Percentiles rank a stretch among this genome's conserved stretches.
These are phyloP conservation scores for Holothuria scabra DNA, from an alignment of 53 echinoderm and acorn worm species.

Conservation along the genomic window DNA sequence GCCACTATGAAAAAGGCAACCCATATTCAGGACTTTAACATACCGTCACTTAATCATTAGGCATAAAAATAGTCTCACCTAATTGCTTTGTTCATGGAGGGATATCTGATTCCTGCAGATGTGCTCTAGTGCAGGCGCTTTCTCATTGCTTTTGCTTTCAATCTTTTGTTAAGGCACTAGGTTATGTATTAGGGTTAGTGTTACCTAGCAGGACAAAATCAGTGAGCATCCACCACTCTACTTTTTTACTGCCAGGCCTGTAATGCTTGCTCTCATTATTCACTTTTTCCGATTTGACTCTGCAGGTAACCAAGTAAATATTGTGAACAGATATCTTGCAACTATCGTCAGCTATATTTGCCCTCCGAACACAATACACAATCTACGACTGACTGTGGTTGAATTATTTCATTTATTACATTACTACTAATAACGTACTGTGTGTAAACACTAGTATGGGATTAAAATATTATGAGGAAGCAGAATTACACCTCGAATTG, in stretches of 20 bases:
- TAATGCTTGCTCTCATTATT: background rate
- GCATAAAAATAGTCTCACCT: constrained; percentile 8
- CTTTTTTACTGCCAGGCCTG: constrained; percentile 21
- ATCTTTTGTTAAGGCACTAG: constrained; percentile 14
- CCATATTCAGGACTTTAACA: constrained; percentile 16
- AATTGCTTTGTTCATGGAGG: constrained; percentile 33
- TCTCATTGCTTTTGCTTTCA: background rate
- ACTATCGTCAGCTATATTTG: constrained; percentile 23
- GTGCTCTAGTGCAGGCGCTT: background rate
- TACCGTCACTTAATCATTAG: constrained; percentile 6
- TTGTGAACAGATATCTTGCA: constrained; percentile 11
- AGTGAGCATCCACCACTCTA: background rate
- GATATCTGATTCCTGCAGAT: constrained; percentile 9
- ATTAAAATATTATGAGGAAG: background rate
- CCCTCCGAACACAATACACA: constrained; percentile 24
- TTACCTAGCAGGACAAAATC: background rate
- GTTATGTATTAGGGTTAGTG: background rate
- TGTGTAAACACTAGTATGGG: background rate
- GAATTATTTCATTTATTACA: constrained; percentile 1
- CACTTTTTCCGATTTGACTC: constrained; percentile 2
- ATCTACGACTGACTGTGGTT: constrained; percentile 15
- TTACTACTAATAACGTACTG: background rate
- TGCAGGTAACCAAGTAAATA: constrained; percentile 20
- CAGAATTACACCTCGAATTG: constrained; percentile 8
- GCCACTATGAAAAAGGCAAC: constrained; percentile 22